phyloP scores from a whole-genome alignment of 2,888 invertebrate genomes.

The Trichogramma evanescens region DNA sequence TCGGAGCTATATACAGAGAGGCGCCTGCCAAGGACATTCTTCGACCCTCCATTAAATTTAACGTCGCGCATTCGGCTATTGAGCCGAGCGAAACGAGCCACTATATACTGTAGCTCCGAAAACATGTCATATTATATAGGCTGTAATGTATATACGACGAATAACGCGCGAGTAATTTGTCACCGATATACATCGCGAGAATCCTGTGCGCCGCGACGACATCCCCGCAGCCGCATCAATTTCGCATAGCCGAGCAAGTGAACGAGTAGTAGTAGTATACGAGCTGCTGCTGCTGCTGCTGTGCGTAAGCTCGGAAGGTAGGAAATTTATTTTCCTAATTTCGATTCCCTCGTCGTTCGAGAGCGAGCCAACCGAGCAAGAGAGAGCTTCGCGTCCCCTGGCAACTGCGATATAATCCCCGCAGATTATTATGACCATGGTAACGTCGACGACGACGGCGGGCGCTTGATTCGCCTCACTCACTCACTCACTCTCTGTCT shows the following conservation, averaged over 20 bases:
- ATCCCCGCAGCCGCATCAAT: constrained; percentile 3
- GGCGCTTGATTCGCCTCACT: constrained; percentile 10
- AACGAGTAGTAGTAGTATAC: too few species aligned
- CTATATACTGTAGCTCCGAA: too few species aligned
- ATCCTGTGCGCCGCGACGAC: background rate
- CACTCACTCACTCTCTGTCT: background rate
- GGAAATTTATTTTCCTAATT: constrained; percentile 21
- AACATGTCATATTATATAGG: too few species aligned
- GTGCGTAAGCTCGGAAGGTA: too few species aligned
- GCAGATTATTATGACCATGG: constrained; percentile 19
- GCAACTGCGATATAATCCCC: constrained; percentile 11
- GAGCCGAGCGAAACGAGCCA: too few species aligned
- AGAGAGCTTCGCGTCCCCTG: too few species aligned
- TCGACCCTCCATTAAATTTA: too few species aligned
- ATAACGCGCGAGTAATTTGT: constrained; percentile 13
- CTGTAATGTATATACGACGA: background rate
- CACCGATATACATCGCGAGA: constrained; percentile 13
- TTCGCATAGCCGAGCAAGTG: background rate
- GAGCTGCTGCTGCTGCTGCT: too few species aligned
- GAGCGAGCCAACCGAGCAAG: background rate
- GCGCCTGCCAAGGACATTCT: too few species aligned
- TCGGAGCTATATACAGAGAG: too few species aligned
- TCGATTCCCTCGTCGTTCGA: constrained; percentile 3
- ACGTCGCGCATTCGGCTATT: too few species aligned
- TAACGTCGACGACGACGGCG: constrained; percentile 4